Percentiles rank a stretch among this genome's conserved stretches.
phyloP scores from a whole-genome alignment of 2,113 vertebrate genomes.

The Hirundichthys speculiger region DNA sequence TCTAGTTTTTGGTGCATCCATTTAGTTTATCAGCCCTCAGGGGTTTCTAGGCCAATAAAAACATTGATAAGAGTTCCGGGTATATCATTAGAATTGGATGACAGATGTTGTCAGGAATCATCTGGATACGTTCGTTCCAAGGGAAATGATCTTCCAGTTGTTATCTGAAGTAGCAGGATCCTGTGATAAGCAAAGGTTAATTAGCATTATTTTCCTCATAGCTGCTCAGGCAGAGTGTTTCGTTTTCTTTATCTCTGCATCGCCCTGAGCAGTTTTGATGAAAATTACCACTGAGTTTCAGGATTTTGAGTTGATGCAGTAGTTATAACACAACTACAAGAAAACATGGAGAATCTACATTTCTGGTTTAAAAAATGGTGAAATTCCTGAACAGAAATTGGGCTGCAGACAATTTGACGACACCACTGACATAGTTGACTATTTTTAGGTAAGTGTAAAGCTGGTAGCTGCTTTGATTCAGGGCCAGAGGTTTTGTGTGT shows the following conservation, averaged over 20 bases:
- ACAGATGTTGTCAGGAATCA: too few species aligned
- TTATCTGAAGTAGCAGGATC: background rate
- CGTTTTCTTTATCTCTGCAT: background rate
- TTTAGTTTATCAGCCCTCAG: too few species aligned
- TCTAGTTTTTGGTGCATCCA: too few species aligned
- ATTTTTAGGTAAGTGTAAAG: constrained; percentile 49
- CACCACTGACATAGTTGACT: constrained; percentile 24
- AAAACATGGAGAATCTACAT: background rate
- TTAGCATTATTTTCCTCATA: too few species aligned
- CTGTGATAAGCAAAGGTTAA: background rate
- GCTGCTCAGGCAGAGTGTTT: background rate
- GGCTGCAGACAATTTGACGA: constrained; percentile 15
- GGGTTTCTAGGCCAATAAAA: too few species aligned
- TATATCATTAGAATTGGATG: too few species aligned
- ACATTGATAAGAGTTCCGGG: too few species aligned
- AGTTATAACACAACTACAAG: background rate
- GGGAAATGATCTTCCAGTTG: too few species aligned
- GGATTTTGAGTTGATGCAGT: constrained; percentile 19
- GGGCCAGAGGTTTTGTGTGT: constrained; percentile 4
- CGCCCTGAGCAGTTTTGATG: background rate
- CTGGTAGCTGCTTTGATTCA: constrained; percentile 38
- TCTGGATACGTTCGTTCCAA: too few species aligned
- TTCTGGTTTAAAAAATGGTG: constrained; percentile 28
- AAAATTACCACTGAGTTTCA: background rate
- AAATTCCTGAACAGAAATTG: constrained; percentile 25